A percentile compares a stretch with the other conserved stretches of the same genome.
These are phyloP conservation scores for Umimayanthus kanabou DNA, from an alignment of 92 coral and sea anemone species.

Conservation along the genomic window DNA sequence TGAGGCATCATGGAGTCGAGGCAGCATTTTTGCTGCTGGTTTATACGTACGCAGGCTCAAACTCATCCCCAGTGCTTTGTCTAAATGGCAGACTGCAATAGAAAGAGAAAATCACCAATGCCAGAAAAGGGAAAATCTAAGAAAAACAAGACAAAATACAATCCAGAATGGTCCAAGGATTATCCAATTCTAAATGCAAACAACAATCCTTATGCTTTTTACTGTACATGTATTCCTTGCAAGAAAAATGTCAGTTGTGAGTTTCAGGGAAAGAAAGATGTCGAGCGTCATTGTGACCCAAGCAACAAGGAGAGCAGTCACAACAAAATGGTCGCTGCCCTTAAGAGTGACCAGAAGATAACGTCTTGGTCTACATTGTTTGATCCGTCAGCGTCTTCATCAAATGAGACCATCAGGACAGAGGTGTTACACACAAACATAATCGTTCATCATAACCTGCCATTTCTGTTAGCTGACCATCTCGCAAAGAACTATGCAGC, in stretches of 20 bases:
- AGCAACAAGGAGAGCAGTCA: constrained; percentile 42
- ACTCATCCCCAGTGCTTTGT: constrained; percentile 20
- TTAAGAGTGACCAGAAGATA: no score
- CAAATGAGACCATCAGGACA: no score
- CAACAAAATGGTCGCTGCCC: constrained; percentile 49
- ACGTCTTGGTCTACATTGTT: no score
- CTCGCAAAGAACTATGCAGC: no score
- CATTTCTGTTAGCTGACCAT: no score
- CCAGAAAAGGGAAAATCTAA: constrained; percentile 34
- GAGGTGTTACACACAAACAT: no score
- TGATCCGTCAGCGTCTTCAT: no score
- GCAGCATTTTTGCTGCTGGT: no score
- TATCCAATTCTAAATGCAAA: constrained; percentile 40
- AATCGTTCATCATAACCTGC: no score
- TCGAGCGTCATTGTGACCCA: constrained; percentile 46
- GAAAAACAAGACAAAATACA: constrained; percentile 42
- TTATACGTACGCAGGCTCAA: no score
- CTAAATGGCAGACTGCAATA: constrained; percentile 24
- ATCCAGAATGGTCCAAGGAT: constrained; percentile 48
- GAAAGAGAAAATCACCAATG: constrained; percentile 37
- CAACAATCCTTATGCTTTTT: constrained; percentile 55
- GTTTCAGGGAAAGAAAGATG: constrained; percentile 44
- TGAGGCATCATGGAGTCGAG: no score
- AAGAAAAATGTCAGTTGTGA: constrained; percentile 49
- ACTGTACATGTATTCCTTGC: constrained; percentile 47